phyloP scores from a whole-genome alignment of 2,797 vertebrate genomes.

The Lateolabrax maculatus region DNA sequence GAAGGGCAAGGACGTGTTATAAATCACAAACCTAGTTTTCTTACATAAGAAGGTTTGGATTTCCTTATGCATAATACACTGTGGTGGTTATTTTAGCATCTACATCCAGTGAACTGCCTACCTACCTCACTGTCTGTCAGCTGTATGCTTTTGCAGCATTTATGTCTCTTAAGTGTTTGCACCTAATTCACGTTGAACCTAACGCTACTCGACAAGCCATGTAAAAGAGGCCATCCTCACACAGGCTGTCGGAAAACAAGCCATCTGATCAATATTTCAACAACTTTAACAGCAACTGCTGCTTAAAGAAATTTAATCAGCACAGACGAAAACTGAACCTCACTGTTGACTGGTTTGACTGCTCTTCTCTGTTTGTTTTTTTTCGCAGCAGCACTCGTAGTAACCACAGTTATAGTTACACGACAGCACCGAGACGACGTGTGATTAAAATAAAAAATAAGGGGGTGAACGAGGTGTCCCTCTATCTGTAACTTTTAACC shows the following conservation, averaged over 20 bases:
- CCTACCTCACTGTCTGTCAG: neutral
- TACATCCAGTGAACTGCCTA: neutral
- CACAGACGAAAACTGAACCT: neutral
- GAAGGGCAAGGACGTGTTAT: neutral
- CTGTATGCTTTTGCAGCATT: neutral
- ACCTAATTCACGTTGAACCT: neutral
- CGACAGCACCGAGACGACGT: rapidly evolving
- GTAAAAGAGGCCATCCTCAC: neutral
- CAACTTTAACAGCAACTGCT: too few species aligned
- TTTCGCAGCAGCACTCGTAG: neutral
- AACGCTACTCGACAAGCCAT: neutral
- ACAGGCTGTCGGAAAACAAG: neutral
- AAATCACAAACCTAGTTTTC: neutral
- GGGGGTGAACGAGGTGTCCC: neutral
- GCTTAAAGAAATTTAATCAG: neutral
- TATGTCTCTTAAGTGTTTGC: neutral
- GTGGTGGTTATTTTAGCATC: neutral
- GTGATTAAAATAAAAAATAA: neutral
- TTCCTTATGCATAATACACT: neutral
- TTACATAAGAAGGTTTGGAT: neutral
- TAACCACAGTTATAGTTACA: neutral
- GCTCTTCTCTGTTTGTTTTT: neutral
- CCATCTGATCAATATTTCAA: neutral
- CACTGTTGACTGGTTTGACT: neutral
- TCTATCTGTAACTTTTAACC: slow-evolving; percentile 27